Percentiles rank a stretch among this genome's conserved stretches.
Conservation (phyloP, 2,113 vertebrate species). For the Corythornis cristatus region DNA sequence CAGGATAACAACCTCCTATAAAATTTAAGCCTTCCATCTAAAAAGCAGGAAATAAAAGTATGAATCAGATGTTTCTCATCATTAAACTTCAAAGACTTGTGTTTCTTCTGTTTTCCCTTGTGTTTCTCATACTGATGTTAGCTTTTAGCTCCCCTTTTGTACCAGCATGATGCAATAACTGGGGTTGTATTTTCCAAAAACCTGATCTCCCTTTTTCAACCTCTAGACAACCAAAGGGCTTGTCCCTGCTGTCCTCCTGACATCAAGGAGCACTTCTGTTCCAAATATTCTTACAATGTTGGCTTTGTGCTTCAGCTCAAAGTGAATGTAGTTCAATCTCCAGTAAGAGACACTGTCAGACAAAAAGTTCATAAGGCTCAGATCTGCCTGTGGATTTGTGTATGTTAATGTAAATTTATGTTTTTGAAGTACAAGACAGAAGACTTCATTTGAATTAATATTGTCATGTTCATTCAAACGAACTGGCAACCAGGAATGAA, state of each 20-base stretch:
- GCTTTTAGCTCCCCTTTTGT: background rate
- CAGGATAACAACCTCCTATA: conserved; percentile 20
- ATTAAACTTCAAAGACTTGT: conserved; percentile 1
- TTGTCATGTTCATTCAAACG: background rate
- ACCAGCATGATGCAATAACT: background rate
- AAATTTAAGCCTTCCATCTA: conserved; percentile 1
- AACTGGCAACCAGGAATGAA: no score
- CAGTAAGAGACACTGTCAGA: background rate
- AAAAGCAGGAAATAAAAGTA: conserved; percentile 16
- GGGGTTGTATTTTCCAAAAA: background rate
- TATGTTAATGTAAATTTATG: background rate
- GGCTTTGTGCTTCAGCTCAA: background rate
- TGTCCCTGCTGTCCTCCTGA: fast-evolving
- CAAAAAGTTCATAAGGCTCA: background rate
- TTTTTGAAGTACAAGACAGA: background rate
- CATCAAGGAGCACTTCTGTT: background rate
- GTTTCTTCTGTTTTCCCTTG: background rate
- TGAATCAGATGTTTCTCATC: background rate
- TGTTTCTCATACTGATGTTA: background rate
- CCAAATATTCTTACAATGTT: background rate
- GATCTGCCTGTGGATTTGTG: background rate
- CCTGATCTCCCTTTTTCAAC: background rate
- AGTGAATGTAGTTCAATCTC: background rate
- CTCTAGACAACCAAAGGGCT: background rate
- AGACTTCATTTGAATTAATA: background rate